Evolutionary conservation across 2,888 invertebrate species (phyloP), one percentile per base, ranked within the genome.

Genomic region (Dendrolimus houi): DNA sequence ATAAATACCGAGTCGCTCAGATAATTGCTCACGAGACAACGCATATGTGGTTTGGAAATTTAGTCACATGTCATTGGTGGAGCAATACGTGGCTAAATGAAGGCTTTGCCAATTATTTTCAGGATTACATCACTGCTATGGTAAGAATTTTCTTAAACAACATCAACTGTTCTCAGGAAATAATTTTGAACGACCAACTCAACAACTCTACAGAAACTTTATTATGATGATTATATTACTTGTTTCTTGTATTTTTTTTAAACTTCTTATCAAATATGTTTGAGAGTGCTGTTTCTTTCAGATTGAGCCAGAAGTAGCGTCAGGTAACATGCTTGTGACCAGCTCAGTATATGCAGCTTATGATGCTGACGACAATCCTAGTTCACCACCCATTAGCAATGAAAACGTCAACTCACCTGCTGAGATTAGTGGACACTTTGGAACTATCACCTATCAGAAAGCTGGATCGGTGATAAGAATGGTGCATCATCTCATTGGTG

Each of bases 1-100:
- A 83, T 60, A 91, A 92, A 64, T 93, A 94, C 67, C 74, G 87
- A 53, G 90, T 93, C 0, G 92, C 92, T 0, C 87, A 92, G 12
- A 91, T 92, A 0, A 71, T 94, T 1, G 94, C 95, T 0, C 97
- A 97, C 72, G 97, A 97, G 78, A 87, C 96, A 55, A 93, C 95
- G 0, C 97, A 97, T 75, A 95, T 94, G 92, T 96, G 96, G 96
- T 96, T 96, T 65, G 96, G 96, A 1, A 93, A 96, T 75, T 85
- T 94, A 52, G 94, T 96, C 3, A 95, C 95, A 0, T 93, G 94
- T 57, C 92, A 93, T 60, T 95, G 95, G 95, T 96, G 96, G 96
- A 92, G 93, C 60, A 92, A 93, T 66, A 91, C 94, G 0, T 96
- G 95, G 94, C 78, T 95, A 0, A 94, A 93, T 65, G 94, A 94